phyloP scores from a whole-genome alignment of 2,888 invertebrate genomes.

The Ichneumoninae sp. region DNA sequence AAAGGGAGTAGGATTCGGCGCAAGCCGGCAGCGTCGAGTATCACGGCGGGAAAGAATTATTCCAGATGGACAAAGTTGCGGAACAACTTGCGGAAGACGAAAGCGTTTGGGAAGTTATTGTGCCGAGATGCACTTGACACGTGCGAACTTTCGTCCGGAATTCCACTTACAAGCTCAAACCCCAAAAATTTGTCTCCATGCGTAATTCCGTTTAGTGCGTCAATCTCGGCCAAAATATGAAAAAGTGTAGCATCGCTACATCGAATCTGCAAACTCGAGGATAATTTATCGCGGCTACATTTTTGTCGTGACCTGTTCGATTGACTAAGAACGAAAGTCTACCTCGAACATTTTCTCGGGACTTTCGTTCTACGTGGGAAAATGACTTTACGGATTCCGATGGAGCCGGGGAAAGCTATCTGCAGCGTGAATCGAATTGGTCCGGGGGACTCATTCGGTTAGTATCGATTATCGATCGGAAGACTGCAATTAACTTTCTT shows the following conservation, averaged over 20 bases:
- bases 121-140: neutral
- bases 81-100: neutral
- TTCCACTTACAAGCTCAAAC: neutral
- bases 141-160: neutral
- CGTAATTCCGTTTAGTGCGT: neutral
- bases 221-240: neutral
- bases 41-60: conserved; percentile 1
- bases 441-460: neutral
- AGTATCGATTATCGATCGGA: conserved; percentile 11
- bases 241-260: no score
- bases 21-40: neutral
- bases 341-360: conserved; percentile 8
- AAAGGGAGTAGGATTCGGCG: neutral
- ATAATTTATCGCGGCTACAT: conserved; percentile 21
- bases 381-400: conserved; percentile 39
- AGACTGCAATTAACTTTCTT: conserved; percentile 17
- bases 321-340: conserved; percentile 56
- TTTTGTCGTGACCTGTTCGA: conserved; percentile 43
- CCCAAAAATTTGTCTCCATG: neutral
- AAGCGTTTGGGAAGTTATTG: neutral
- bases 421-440: conserved; percentile 39
- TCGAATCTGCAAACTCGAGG: neutral
- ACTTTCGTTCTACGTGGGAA: conserved; percentile 47
- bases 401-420: conserved; percentile 44
- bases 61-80: neutral